Conservation (phyloP, 2,888 invertebrate genomes). For the Drymonia ruficornis region DNA sequence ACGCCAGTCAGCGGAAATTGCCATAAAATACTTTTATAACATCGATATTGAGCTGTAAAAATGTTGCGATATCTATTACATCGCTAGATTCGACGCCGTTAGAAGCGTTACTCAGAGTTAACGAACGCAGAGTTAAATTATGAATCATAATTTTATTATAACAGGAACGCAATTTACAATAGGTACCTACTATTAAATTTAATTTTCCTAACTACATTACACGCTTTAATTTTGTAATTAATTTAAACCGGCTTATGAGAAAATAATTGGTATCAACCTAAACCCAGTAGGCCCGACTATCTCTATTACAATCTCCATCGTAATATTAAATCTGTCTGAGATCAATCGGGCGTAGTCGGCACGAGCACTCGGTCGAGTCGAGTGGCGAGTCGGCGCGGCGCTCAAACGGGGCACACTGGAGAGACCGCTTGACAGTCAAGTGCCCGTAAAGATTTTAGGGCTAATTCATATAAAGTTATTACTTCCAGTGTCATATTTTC, state of each 20-base stretch:
- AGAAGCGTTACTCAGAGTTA: background rate
- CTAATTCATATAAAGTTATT: constrained; percentile 54
- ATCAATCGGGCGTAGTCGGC: constrained; percentile 28
- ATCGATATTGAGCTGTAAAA: constrained; percentile 10
- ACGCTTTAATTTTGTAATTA: constrained; percentile 6
- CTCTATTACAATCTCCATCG: constrained; percentile 17
- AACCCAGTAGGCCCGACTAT: constrained; percentile 11
- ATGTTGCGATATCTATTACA: background rate
- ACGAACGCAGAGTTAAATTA: background rate
- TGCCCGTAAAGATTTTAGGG: constrained; percentile 47
- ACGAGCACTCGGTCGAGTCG: constrained; percentile 23
- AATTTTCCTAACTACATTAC: background rate
- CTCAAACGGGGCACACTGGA: constrained; percentile 31
- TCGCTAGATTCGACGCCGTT: background rate
- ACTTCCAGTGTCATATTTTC: constrained; percentile 38
- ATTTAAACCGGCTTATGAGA: constrained; percentile 5
- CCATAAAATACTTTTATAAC: constrained; percentile 14
- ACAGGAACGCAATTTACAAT: background rate
- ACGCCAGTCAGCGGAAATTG: constrained; percentile 8
- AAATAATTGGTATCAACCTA: background rate
- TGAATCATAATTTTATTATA: too few relatives aligned
- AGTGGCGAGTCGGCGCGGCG: constrained; percentile 24
- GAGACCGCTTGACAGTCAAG: constrained; percentile 38
- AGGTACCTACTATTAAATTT: background rate
- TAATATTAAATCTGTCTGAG: constrained; percentile 26